Conservation (phyloP, 2,888 invertebrate genomes). For the Anaspis maculata region DNA sequence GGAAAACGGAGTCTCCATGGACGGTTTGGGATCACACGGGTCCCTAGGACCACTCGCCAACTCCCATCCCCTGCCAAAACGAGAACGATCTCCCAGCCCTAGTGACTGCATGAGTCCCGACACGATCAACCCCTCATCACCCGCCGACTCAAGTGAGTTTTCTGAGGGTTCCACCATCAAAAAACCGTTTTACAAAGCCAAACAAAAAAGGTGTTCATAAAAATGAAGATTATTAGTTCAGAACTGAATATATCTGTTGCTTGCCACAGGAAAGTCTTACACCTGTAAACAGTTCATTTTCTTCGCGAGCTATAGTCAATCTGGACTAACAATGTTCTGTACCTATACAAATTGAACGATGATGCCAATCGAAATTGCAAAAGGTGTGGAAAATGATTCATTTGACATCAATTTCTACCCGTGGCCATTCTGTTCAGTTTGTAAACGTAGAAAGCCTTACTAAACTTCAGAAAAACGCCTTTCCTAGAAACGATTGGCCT, state of each 20-base stretch:
- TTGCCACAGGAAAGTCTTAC: not conserved
- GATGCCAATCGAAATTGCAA: not conserved
- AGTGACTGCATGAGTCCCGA: slow-evolving; percentile 85
- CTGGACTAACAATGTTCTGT: too few relatives aligned
- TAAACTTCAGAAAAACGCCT: slow-evolving; percentile 32
- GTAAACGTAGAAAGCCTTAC: slow-evolving; percentile 29
- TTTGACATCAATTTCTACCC: too few relatives aligned
- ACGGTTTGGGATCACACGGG: slow-evolving; percentile 57
- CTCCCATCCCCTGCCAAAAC: slow-evolving; percentile 67
- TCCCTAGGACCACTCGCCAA: slow-evolving; percentile 49
- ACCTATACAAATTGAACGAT: slow-evolving; percentile 1
- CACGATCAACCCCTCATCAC: slow-evolving; percentile 81
- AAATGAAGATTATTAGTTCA: slow-evolving; percentile 1
- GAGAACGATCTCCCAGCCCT: slow-evolving; percentile 80
- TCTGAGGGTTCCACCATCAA: slow-evolving; percentile 1
- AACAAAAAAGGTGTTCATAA: not conserved
- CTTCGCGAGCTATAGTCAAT: too few relatives aligned
- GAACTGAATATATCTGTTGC: too few relatives aligned
- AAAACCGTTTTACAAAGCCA: slow-evolving; percentile 1
- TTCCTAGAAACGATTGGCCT: slow-evolving; percentile 15
- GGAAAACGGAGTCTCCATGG: slow-evolving; percentile 88
- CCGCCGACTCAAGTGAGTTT: slow-evolving; percentile 79
- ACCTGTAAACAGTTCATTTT: too few relatives aligned
- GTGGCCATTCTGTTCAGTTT: too few relatives aligned
- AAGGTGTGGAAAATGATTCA: too few relatives aligned